Evolutionary conservation across 2,888 invertebrate species (phyloP), one percentile per base, ranked within the genome.

Genomic region (Ophion costatus): DNA sequence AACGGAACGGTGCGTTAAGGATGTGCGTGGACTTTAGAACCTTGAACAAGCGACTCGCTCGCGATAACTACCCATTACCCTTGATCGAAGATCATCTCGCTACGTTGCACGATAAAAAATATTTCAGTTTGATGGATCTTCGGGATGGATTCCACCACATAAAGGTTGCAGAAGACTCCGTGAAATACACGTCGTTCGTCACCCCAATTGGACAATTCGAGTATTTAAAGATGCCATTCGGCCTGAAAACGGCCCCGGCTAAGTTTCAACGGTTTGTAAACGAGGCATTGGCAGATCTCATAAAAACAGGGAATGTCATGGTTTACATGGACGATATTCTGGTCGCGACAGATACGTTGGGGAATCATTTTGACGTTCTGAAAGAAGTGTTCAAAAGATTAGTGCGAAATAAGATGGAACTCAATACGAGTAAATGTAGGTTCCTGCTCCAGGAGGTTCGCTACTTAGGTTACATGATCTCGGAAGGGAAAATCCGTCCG

Each of bases 401-500:
- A 38, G 22, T 66, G 73, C 7, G 61, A 67, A 38, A 45, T 80
- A 70, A 78, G 64, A 73, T n/a, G n/a, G n/a, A n/a, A n/a, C n/a
- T n/a, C n/a, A n/a, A n/a, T n/a, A 22, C 64, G 80, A 63, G 81
- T 75, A 63, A 87, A 70, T 88, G 87, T 82, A 73, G 24, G 5
- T 87, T 88, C 73, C 56, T 87, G 17, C 20, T 67, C 33, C 74
- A 45, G 38, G 51, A 80, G 20, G 80, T 88, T 61, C 51, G 22
- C 22, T 86, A 83, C 61, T 64, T 87, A 66, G 85, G 86, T 22
- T 87, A 87, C 45, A 24, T 51, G 9, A 78, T 88, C 20, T 76
- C 85, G 0, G 69, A 75, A n/a, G 56, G 83, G 0, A 88, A 89
- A 9, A 84, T 90, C 33, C 59, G 63, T 2, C 88, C 88, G 1